Evolutionary conservation across 2,797 vertebrate genomes (phyloP).

Genomic region (Ceryle rudis): DNA sequence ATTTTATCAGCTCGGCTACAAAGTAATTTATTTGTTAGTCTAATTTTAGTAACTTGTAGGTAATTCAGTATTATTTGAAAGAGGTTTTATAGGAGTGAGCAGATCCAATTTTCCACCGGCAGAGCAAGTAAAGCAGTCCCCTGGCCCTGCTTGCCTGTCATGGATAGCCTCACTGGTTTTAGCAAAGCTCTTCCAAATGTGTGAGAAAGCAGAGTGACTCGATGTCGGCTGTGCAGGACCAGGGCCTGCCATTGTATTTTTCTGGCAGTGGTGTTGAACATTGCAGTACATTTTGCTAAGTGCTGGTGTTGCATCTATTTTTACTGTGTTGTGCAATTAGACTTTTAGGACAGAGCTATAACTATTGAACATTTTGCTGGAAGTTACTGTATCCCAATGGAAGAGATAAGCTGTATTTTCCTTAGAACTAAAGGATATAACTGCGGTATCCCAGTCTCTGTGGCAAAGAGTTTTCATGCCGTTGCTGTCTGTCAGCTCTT

Average conservation of each 20-base stretch:
- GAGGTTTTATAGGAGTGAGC: conserved; percentile 11
- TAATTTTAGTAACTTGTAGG: conserved; percentile 58
- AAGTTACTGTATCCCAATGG: background rate
- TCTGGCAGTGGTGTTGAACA: conserved; percentile 12
- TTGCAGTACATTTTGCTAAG: conserved; percentile 17
- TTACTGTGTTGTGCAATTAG: conserved; percentile 42
- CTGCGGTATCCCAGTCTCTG: background rate
- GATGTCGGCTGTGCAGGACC: conserved; percentile 30
- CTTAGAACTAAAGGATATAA: background rate
- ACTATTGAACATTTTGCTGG: background rate
- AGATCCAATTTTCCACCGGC: background rate
- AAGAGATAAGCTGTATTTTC: background rate
- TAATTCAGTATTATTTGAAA: conserved; percentile 13
- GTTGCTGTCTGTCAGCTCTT: background rate
- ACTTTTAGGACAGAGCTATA: conserved; percentile 18
- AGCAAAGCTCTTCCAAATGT: conserved; percentile 34
- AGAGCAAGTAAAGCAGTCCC: background rate
- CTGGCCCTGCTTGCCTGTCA: background rate
- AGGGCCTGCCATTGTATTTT: conserved; percentile 32
- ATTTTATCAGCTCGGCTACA: conserved; percentile 50
- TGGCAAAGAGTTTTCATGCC: background rate
- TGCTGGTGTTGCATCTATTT: conserved; percentile 18
- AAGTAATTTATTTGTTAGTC: conserved; percentile 62
- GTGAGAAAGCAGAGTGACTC: background rate
- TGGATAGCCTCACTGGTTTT: background rate